A percentile compares a stretch with the other conserved stretches of the same genome.
Evolutionary conservation across 2,113 vertebrate genomes (phyloP).

Genomic region (Maccullochella peelii): DNA sequence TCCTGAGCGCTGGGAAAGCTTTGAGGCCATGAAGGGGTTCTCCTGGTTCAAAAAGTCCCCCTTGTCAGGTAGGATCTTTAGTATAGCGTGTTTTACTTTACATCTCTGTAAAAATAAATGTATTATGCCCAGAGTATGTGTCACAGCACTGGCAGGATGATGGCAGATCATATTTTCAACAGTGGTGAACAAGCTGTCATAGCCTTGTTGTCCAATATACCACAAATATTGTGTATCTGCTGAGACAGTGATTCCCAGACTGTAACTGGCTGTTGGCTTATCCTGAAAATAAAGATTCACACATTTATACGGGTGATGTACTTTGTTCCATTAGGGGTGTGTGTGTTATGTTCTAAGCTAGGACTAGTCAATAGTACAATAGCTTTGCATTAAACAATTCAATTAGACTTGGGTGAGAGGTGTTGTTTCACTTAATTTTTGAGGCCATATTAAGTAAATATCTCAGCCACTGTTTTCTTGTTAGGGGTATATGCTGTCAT

Average conservation of each 20-base stretch:
- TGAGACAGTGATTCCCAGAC: no score
- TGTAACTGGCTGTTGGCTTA: background rate
- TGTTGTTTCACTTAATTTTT: no score
- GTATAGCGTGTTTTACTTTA: background rate
- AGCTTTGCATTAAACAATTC: background rate
- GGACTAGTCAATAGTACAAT: background rate
- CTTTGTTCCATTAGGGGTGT: background rate
- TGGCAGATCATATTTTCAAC: conserved; percentile 36
- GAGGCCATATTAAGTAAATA: no score
- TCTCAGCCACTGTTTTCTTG: no score
- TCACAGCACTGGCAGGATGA: conserved; percentile 78
- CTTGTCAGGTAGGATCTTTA: conserved; percentile 5
- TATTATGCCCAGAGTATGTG: conserved; percentile 83
- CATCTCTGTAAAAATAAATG: background rate
- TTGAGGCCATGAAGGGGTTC: conserved; percentile 41
- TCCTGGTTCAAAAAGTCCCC: conserved; percentile 49
- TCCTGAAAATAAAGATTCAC: conserved; percentile 16
- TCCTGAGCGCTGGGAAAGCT: conserved; percentile 40
- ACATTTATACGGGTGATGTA: background rate
- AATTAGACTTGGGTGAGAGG: no score
- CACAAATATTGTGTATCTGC: background rate
- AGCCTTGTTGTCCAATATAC: background rate
- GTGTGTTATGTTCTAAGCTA: background rate
- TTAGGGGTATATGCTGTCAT: no score
- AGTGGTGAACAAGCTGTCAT: background rate